These are phyloP conservation scores for Drosophila mettleri DNA, from an alignment of 2,888 invertebrate species.

Conservation along the genomic window DNA sequence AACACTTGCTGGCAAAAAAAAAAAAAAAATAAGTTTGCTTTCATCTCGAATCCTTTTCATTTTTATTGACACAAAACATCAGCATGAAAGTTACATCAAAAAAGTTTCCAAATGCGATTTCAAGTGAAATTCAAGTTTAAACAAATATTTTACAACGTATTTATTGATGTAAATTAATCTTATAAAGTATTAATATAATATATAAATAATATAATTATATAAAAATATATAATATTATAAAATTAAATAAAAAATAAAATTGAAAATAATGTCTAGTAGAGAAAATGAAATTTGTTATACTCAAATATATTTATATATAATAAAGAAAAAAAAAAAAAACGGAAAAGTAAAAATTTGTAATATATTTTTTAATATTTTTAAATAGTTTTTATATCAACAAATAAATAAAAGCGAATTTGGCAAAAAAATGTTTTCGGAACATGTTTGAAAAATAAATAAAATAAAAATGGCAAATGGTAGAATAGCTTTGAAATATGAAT, in stretches of 20 bases:
- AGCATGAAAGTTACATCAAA: neutral
- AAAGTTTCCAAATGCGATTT: conserved; percentile 13
- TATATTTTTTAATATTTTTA: neutral
- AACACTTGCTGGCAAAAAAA: conserved; percentile 13
- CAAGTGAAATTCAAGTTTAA: neutral
- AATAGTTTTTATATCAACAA: neutral
- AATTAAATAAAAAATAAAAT: no score
- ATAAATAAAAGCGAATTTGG: neutral
- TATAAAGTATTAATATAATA: neutral
- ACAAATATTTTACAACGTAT: neutral
- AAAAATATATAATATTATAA: no score
- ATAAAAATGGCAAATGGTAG: conserved; percentile 9
- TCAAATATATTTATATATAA: neutral
- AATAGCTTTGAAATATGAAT: conserved; percentile 1
- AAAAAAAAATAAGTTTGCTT: conserved; percentile 11
- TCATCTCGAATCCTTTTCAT: conserved; percentile 26
- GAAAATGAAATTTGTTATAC: neutral
- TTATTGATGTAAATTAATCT: neutral
- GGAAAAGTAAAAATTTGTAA: no score
- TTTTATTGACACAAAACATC: conserved; percentile 12
- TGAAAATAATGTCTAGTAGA: no score
- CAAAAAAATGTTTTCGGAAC: neutral
- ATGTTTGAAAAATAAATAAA: neutral
- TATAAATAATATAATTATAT: neutral
- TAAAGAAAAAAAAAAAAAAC: no score